Evolutionary conservation across 2,113 vertebrate genomes (phyloP), one percentile per base, ranked within the genome.

Genomic region (Catharus fuscescens): DNA sequence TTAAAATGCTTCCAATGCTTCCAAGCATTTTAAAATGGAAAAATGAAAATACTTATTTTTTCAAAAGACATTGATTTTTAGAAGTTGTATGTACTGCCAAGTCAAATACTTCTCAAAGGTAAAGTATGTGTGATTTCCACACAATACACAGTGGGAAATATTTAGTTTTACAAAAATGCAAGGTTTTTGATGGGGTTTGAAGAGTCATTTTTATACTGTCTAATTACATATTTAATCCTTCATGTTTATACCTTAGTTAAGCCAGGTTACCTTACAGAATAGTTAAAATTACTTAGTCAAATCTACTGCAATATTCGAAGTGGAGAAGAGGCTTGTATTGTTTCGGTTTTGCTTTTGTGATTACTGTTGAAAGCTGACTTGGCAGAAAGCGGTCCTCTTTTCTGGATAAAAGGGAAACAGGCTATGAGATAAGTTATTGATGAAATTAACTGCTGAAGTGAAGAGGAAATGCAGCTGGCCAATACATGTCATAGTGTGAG

Each of bases 391-490:
- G 72, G 48, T 80, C 80, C 78, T 26, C 93, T 97, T 96, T 96
- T 93, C 92, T 95, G 80, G 95, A 95, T 96, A 96, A 93, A 97
- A 97, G 91, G 70, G 90, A 96, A 97, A 82, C 91, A 71, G 88
- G 54, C 96, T 91, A 81, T 90, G 94, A 97, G 97, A 96, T 97
- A 97, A 97, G 97, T 95, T 98, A 97, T 97, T 97, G 98, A 98
- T 97, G 96, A 97, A 97, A 97, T 97, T 93, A 97, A 97, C 96
- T 97, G 97, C 96, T 97, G 97, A 97, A 97, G 97, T 97, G 96
- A 95, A 94, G 97, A 98, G 98, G 98, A 98, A 97, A 97, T 98
- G 95, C 94, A 92, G 92, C 91, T 95, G 95, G 90, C 98, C 97
- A 96, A 96, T 97, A 96, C 94, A 73, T 98, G 97, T 97, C 96